phyloP scores from a whole-genome alignment of 2,797 vertebrate species.

The Oryzias dopingdopingensis region DNA sequence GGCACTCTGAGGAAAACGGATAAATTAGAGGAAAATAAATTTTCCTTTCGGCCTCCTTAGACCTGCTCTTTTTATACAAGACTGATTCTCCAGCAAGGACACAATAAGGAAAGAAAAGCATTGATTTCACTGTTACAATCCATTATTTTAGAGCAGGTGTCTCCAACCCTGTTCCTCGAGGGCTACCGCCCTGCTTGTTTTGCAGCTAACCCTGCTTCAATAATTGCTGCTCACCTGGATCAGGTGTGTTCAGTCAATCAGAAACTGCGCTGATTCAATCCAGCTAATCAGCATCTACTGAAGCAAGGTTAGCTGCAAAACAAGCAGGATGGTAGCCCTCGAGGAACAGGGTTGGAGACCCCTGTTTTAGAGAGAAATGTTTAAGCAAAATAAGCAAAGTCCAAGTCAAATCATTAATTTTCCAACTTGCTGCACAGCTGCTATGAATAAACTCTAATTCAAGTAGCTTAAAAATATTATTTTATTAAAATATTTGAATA shows the following conservation, averaged over 20 bases:
- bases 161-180: too few species aligned
- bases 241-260: too few species aligned
- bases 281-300: too few species aligned
- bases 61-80: slow-evolving; percentile 4
- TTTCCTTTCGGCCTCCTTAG: slow-evolving; percentile 18
- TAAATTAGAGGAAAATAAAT: slow-evolving; percentile 34
- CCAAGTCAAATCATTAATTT: slow-evolving; percentile 11
- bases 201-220: too few species aligned
- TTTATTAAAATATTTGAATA: too few species aligned
- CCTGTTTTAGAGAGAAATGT: slow-evolving; percentile 7
- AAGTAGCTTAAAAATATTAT: slow-evolving; percentile 8
- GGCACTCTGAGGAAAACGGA: slow-evolving; percentile 28
- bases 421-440: neutral
- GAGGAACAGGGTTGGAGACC: too few species aligned
- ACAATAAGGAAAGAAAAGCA: slow-evolving; percentile 20
- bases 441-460: slow-evolving; percentile 1
- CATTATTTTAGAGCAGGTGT: too few species aligned
- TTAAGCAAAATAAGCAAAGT: slow-evolving; percentile 6
- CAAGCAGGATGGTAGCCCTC: too few species aligned
- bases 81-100: slow-evolving; percentile 8
- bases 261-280: too few species aligned
- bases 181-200: too few species aligned
- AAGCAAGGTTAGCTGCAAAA: too few species aligned
- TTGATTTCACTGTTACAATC: slow-evolving; percentile 25
- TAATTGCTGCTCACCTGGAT: too few species aligned